These are phyloP conservation scores for Syngnathoides biaculeatus DNA, from an alignment of 2,113 vertebrate genomes.

Conservation along the genomic window DNA sequence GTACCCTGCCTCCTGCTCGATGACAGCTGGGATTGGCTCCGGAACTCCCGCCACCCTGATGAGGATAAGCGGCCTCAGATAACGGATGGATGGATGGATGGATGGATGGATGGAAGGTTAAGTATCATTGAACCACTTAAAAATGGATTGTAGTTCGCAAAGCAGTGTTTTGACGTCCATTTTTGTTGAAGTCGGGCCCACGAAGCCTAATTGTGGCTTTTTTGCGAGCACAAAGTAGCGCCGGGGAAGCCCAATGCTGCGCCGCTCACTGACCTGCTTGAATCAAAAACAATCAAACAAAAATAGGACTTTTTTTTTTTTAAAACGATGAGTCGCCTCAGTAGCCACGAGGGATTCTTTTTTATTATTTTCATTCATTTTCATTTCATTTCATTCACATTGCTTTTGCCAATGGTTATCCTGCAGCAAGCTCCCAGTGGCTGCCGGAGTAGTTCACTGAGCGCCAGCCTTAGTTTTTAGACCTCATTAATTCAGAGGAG, in stretches of 20 bases:
- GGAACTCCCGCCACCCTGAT: too few relatives aligned
- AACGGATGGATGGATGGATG: too few relatives aligned
- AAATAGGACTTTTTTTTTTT: slow-evolving; percentile 22
- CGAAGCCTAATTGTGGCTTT: slow-evolving; percentile 26
- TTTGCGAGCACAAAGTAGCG: slow-evolving; percentile 38
- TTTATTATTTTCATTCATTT: slow-evolving; percentile 42
- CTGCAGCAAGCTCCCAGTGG: slow-evolving; percentile 25
- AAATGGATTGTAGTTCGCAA: too few relatives aligned
- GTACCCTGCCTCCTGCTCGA: too few relatives aligned
- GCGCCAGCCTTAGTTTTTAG: slow-evolving; percentile 63
- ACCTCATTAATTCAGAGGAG: slow-evolving; percentile 69
- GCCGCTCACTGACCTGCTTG: slow-evolving; percentile 44
- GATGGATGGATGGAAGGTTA: too few relatives aligned
- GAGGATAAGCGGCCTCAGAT: too few relatives aligned
- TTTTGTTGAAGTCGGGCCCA: slow-evolving; percentile 22
- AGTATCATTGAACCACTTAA: too few relatives aligned
- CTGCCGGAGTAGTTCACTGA: slow-evolving; percentile 50
- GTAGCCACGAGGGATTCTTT: slow-evolving; percentile 42
- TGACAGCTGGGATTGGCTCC: too few relatives aligned
- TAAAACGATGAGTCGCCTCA: slow-evolving; percentile 32
- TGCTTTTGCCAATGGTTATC: slow-evolving; percentile 36
- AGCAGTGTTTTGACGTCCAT: slow-evolving; percentile 1
- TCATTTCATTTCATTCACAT: slow-evolving; percentile 33
- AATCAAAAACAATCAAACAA: slow-evolving; percentile 38
- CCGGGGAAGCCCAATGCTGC: slow-evolving; percentile 37